Conservation (phyloP, 2,797 vertebrate species). For the Falco columbarius region DNA sequence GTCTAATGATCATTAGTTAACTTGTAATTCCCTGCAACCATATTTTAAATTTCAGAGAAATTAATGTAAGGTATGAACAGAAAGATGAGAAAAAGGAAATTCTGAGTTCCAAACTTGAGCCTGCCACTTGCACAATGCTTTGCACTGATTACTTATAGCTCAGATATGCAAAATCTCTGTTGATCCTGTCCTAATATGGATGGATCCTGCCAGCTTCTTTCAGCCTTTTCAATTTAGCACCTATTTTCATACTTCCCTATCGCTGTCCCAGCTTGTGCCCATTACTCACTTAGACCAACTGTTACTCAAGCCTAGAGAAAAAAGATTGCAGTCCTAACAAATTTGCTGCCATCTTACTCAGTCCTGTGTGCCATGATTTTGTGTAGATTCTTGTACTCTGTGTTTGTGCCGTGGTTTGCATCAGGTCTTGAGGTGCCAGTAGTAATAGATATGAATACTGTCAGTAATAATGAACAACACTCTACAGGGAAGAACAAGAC, state of each 20-base stretch:
- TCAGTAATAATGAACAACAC: neutral
- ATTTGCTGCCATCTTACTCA: neutral
- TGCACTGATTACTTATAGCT: neutral
- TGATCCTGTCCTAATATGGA: neutral
- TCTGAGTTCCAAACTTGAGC: neutral
- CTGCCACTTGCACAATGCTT: neutral
- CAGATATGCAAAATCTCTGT: neutral
- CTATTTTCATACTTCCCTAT: neutral
- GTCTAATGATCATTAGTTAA: neutral
- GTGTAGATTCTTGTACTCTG: neutral
- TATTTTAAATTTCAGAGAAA: neutral
- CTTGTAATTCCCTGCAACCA: neutral
- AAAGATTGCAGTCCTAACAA: neutral
- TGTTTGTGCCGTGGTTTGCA: neutral
- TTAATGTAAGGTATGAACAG: neutral
- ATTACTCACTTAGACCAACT: neutral
- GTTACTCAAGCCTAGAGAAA: neutral
- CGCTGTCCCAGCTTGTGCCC: neutral
- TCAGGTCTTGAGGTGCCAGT: neutral
- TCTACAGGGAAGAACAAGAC: neutral
- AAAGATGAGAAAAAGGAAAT: neutral
- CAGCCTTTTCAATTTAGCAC: neutral
- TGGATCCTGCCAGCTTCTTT: neutral
- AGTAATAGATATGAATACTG: neutral
- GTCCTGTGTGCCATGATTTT: neutral